Evolutionary conservation across 2,888 invertebrate genomes (phyloP).

Genomic region (Drosophila nr. medialis): DNA sequence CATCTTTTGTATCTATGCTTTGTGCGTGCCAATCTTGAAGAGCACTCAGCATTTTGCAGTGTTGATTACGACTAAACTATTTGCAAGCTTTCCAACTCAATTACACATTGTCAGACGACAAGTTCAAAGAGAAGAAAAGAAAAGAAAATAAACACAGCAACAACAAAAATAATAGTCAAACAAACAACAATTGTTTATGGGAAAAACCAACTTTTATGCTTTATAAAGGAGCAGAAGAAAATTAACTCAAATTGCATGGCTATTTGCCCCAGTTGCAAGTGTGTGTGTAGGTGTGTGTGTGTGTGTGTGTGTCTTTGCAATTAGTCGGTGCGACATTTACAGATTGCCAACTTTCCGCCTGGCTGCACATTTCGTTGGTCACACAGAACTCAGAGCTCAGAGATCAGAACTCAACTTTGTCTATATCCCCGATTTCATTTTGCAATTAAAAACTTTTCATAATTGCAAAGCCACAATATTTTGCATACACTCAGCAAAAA

Average conservation of each 20-base stretch:
- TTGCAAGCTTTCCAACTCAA: constrained; percentile 70
- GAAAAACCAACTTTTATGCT: constrained; percentile 48
- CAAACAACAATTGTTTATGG: constrained; percentile 56
- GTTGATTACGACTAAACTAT: constrained; percentile 54
- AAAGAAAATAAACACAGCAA: constrained; percentile 29
- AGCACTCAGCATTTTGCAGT: constrained; percentile 25
- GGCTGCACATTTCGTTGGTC: constrained; percentile 43
- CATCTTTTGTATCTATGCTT: background rate
- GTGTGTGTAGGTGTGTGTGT: background rate
- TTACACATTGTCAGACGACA: constrained; percentile 67
- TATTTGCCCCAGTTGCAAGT: constrained; percentile 4
- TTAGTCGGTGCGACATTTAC: constrained; percentile 67
- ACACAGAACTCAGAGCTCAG: background rate
- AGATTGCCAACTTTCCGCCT: constrained; percentile 67
- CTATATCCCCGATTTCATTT: constrained; percentile 63
- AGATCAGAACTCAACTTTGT: constrained; percentile 32
- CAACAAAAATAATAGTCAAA: constrained; percentile 38
- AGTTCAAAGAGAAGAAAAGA: constrained; percentile 48
- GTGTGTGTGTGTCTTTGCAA: constrained; percentile 45
- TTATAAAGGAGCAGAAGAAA: constrained; percentile 20
- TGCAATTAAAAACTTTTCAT: constrained; percentile 79
- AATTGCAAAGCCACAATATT: constrained; percentile 61
- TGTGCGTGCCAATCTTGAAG: background rate
- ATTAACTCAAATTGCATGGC: constrained; percentile 39
- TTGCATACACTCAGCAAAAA: background rate